Evolutionary conservation across 2,797 vertebrate genomes (phyloP).

Genomic region (Ciconia nigra): DNA sequence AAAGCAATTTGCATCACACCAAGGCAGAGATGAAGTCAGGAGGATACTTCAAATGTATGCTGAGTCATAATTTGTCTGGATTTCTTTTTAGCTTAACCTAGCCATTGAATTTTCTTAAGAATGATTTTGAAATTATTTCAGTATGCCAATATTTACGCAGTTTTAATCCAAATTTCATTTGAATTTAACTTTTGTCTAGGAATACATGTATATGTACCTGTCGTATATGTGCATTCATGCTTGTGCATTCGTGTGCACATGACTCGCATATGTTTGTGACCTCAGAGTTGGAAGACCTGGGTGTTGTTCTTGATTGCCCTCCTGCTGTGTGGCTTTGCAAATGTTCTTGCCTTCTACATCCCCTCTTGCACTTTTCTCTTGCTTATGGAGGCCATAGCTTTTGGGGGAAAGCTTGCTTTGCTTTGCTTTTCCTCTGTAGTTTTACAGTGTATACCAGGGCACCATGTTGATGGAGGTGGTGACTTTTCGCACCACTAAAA

Average conservation of each 20-base stretch:
- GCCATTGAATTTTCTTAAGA: not conserved
- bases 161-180: not conserved
- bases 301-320: not conserved
- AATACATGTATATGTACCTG: not conserved
- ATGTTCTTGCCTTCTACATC: not conserved
- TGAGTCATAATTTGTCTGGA: not conserved
- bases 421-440: not conserved
- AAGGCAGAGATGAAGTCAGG: not conserved
- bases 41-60: not conserved
- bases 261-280: not conserved
- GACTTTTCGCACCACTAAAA: not conserved
- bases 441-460: not conserved
- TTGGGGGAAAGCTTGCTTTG: not conserved
- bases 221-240: not conserved
- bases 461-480: not conserved
- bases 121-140: slow-evolving; percentile 11
- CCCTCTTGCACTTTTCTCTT: not conserved
- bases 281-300: not conserved
- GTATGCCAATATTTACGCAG: not conserved
- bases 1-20: not conserved
- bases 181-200: not conserved
- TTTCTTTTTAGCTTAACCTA: not conserved
- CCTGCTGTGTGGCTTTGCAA: not conserved
- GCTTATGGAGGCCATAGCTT: not conserved
- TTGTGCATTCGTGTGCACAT: not conserved